These are phyloP conservation scores for Chirona hameri DNA, from an alignment of 2,888 invertebrate species.

Conservation along the genomic window DNA sequence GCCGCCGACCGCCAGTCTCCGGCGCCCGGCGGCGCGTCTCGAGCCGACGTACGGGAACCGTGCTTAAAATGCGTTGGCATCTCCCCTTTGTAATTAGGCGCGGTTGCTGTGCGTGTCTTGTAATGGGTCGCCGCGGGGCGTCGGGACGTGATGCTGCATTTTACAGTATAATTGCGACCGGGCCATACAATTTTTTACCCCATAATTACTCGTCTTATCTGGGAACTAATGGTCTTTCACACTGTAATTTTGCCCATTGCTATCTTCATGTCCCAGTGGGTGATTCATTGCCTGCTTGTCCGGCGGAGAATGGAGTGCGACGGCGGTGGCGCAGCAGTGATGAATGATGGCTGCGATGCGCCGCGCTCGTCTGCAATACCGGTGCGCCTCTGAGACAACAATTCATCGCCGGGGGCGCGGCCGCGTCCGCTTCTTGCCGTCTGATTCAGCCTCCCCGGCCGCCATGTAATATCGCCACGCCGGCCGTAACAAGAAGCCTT, in stretches of 20 bases:
- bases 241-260: conserved; percentile 22
- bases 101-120: background rate
- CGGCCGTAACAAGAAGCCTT: background rate
- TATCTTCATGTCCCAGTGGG: background rate
- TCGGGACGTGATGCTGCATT: background rate
- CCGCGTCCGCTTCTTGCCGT: background rate
- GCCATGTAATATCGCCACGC: background rate
- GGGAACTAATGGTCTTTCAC: conserved; percentile 24
- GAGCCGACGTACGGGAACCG: background rate
- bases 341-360: background rate
- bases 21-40: background rate
- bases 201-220: conserved; percentile 12
- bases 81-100: background rate
- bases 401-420: background rate
- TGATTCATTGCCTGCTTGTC: background rate
- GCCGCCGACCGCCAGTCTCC: background rate
- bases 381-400: background rate
- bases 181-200: background rate
- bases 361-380: background rate
- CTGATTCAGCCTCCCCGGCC: background rate
- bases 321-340: background rate
- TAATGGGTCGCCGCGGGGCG: background rate
- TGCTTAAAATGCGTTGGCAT: background rate
- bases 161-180: background rate
- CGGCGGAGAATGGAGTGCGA: background rate